Conservation (phyloP, 2,113 vertebrate species). For the Aegotheles bennettii region DNA sequence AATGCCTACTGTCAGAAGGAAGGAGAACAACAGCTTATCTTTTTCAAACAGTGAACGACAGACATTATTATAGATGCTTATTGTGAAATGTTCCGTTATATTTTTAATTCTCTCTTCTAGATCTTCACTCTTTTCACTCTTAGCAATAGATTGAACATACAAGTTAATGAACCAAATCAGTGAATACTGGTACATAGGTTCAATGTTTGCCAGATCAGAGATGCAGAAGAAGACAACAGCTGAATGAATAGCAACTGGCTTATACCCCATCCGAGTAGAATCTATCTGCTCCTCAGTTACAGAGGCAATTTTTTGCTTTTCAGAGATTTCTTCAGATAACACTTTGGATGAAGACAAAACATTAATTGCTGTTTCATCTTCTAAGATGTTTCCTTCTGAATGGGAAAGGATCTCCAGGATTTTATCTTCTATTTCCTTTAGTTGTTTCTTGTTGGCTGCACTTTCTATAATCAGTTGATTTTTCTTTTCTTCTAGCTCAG, state of each 20-base stretch:
- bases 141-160: constrained; percentile 81
- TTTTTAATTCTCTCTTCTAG: constrained; percentile 76
- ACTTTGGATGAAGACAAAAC: constrained; percentile 88
- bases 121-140: constrained; percentile 77
- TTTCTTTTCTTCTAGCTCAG: constrained; percentile 91
- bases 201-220: constrained; percentile 89
- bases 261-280: constrained; percentile 87
- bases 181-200: constrained; percentile 95
- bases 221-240: constrained; percentile 91
- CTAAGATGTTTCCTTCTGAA: constrained; percentile 90
- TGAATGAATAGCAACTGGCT: constrained; percentile 87
- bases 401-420: constrained; percentile 86
- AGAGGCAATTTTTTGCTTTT: constrained; percentile 87
- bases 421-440: constrained; percentile 91
- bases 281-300: constrained; percentile 88
- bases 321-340: constrained; percentile 86
- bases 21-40: constrained; percentile 90
- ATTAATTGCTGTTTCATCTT: constrained; percentile 88
- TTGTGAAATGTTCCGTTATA: constrained; percentile 83
- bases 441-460: constrained; percentile 86
- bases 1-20: constrained; percentile 86
- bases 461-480: constrained; percentile 88
- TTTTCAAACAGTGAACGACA: constrained; percentile 93
- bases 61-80: constrained; percentile 87
- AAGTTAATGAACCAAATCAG: constrained; percentile 89